Evolutionary conservation across 2,888 invertebrate species (phyloP).

Genomic region (Nemoura dubitans): DNA sequence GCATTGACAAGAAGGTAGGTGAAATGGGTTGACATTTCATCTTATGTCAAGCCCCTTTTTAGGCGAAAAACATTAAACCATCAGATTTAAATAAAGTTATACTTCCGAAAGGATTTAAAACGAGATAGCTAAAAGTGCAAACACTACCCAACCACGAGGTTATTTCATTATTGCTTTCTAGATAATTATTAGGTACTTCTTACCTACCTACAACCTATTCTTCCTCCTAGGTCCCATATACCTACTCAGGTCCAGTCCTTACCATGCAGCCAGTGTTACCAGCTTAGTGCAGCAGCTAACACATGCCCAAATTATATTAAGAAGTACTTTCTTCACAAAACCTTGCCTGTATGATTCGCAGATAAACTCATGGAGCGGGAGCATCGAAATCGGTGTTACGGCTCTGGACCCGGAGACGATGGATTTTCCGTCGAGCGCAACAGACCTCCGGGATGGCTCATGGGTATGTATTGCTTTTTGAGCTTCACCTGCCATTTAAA

Average conservation of each 20-base stretch:
- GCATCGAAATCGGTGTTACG: conserved; percentile 79
- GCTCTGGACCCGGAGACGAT: conserved; percentile 73
- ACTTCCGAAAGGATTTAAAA: too few species aligned
- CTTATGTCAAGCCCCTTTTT: background rate
- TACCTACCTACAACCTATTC: background rate
- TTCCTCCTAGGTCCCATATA: background rate
- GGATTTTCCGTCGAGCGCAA: conserved; percentile 78
- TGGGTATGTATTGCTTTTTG: conserved; percentile 69
- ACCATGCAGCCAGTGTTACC: too few species aligned
- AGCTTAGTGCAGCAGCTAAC: conserved; percentile 18
- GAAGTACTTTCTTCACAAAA: background rate
- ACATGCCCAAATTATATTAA: background rate
- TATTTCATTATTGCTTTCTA: background rate
- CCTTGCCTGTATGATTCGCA: conserved; percentile 56
- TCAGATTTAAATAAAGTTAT: too few species aligned
- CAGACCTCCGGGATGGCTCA: conserved; percentile 80
- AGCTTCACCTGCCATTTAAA: conserved; percentile 30
- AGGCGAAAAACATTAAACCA: background rate
- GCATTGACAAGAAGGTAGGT: conserved; percentile 86
- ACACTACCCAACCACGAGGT: background rate
- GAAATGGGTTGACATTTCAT: background rate
- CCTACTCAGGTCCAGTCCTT: background rate
- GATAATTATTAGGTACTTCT: too few species aligned
- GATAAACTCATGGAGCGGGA: conserved; percentile 84
- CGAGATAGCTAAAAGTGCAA: too few species aligned